These are phyloP conservation scores for Balearica regulorum DNA, from an alignment of 2,797 vertebrate genomes.

Conservation along the genomic window DNA sequence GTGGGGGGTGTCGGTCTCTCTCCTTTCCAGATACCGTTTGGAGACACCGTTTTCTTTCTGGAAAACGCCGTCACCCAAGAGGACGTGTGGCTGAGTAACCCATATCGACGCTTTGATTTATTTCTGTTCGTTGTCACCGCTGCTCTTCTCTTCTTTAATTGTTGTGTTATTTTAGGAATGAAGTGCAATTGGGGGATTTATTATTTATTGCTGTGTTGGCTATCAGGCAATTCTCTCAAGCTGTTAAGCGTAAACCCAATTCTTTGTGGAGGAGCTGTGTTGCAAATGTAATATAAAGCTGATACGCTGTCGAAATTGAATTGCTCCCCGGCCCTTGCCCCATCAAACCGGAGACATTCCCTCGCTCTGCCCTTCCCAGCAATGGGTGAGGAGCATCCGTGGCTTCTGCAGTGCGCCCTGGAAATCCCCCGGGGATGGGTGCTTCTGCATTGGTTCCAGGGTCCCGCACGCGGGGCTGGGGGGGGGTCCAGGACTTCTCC, in stretches of 20 bases:
- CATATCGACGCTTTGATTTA: not conserved
- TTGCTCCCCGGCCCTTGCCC: not conserved
- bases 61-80: not conserved
- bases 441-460: not conserved
- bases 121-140: not conserved
- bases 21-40: not conserved
- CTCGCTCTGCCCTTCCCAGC: not conserved
- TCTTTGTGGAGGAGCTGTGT: not conserved
- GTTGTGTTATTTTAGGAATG: not conserved
- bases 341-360: not conserved
- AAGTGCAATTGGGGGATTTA: not conserved
- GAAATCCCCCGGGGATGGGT: rapidly evolving
- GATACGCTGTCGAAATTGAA: not conserved
- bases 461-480: rapidly evolving
- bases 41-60: constrained; percentile 17
- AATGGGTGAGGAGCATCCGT: not conserved
- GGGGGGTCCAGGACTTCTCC: not conserved
- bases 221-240: not conserved
- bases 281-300: not conserved
- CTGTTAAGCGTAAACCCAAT: not conserved
- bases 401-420: rapidly evolving
- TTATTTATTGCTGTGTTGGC: not conserved
- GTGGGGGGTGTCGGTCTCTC: not conserved
- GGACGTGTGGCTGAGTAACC: not conserved
- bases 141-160: not conserved